Percentiles rank a stretch among this genome's conserved stretches.
Evolutionary conservation across 37 sponge, comb jelly and placozoan genomes (phyloP).

Genomic region (Chondrilla cf. caribensis): DNA sequence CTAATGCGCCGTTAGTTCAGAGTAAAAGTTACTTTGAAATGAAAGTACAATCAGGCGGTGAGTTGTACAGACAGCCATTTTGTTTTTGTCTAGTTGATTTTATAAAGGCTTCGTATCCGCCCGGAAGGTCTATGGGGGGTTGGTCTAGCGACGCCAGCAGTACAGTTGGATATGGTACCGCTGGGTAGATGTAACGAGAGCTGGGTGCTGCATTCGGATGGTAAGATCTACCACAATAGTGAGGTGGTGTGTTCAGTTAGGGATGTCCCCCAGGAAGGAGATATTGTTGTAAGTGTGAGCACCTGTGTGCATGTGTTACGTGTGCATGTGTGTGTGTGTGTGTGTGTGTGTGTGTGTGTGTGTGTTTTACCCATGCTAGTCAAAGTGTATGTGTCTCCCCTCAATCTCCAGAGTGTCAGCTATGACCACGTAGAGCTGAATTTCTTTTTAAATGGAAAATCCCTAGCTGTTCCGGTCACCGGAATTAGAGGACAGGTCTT

Average conservation of each 20-base stretch:
- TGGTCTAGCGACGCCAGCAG: constrained; percentile 80
- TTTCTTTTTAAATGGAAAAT: constrained; percentile 96
- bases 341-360: no score
- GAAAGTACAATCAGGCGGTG: constrained; percentile 93
- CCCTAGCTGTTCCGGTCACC: constrained; percentile 73
- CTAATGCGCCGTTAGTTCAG: constrained; percentile 93
- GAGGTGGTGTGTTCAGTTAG: constrained; percentile 62
- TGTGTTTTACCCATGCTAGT: no score
- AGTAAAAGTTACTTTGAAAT: constrained; percentile 97
- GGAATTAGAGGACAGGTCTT: constrained; percentile 86
- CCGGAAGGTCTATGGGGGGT: constrained; percentile 94
- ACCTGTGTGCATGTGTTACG: not conserved
- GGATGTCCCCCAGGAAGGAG: constrained; percentile 81
- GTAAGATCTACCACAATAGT: constrained; percentile 77
- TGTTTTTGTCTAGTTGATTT: not conserved
- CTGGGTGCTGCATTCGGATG: constrained; percentile 88
- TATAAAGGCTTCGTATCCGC: not conserved
- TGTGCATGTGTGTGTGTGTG: no score
- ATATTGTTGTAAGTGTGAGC: constrained; percentile 86
- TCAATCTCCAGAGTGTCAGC: constrained; percentile 64
- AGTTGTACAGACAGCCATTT: not conserved
- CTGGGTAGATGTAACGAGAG: constrained; percentile 77
- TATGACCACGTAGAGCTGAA: constrained; percentile 97
- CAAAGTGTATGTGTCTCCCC: not conserved
- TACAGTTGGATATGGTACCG: constrained; percentile 79